Conservation (phyloP, 2,797 vertebrate species). For the Yasuhikotakia modesta region DNA sequence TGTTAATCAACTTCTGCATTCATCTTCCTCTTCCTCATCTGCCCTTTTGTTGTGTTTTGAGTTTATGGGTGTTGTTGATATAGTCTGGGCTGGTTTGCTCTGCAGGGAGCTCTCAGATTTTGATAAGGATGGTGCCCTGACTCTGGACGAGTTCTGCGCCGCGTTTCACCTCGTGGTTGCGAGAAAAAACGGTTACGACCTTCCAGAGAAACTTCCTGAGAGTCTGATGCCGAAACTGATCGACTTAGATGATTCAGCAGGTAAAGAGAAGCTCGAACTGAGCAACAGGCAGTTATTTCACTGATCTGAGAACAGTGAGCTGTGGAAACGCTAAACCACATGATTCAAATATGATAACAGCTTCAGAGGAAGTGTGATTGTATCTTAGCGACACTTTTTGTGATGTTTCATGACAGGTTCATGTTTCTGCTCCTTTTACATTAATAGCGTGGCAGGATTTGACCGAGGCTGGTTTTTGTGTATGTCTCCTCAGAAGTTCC, state of each 20-base stretch:
- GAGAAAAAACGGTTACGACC: conserved; percentile 97
- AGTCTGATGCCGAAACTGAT: conserved; percentile 99
- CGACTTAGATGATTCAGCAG: conserved; percentile 95
- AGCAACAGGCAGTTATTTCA: not conserved
- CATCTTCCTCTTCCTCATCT: no score
- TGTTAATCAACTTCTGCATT: not conserved
- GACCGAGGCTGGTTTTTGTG: no score
- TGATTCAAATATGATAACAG: not conserved
- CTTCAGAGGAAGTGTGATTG: not conserved
- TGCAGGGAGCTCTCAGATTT: conserved; percentile 98
- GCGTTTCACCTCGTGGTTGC: conserved; percentile 98
- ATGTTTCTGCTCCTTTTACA: no score
- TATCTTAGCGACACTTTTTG: not conserved
- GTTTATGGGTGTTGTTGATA: no score
- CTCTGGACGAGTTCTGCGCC: conserved; percentile 97
- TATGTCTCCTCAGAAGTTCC: conserved; percentile 87
- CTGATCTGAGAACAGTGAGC: not conserved
- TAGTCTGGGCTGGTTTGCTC: conserved; percentile 43
- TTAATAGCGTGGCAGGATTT: no score
- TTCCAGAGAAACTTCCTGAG: conserved; percentile 97
- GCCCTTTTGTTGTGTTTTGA: not conserved
- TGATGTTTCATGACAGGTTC: no score
- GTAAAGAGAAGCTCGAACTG: conserved; percentile 67
- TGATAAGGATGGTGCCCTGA: conserved; percentile 97
- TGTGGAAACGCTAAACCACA: no score